Conservation (phyloP, 2,888 invertebrate genomes). For the Acholoe squamosa region DNA sequence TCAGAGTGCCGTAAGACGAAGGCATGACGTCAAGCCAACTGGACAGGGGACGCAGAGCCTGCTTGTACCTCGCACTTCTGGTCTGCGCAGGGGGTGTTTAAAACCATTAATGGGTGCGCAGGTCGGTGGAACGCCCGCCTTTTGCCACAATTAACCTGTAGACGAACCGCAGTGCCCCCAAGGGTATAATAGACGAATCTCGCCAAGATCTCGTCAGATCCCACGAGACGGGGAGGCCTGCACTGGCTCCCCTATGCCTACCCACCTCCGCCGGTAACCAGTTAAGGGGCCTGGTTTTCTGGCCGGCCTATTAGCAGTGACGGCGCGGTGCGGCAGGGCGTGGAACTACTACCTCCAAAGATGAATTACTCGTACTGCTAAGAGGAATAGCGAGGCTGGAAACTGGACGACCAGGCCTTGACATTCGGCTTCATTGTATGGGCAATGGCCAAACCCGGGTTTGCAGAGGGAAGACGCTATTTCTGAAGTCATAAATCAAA, state of each 20-base stretch:
- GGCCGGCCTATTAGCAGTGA: background rate
- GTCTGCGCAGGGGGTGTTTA: constrained; percentile 16
- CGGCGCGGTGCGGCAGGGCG: background rate
- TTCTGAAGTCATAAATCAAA: too few relatives aligned
- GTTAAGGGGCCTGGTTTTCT: background rate
- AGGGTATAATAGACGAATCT: background rate
- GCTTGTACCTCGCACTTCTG: constrained; percentile 16
- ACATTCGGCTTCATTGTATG: too few relatives aligned
- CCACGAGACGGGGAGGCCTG: background rate
- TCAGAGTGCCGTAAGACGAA: too few relatives aligned
- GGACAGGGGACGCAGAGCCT: background rate
- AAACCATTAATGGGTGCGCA: constrained; percentile 18
- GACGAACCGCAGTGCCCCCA: background rate
- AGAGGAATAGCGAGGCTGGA: background rate
- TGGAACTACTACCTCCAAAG: background rate
- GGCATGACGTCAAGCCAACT: background rate
- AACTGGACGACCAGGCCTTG: too few relatives aligned
- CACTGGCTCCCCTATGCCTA: too few relatives aligned
- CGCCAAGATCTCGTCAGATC: background rate
- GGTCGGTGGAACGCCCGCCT: background rate
- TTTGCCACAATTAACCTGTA: constrained; percentile 38
- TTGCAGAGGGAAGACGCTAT: too few relatives aligned
- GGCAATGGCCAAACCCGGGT: too few relatives aligned
- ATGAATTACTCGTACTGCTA: constrained; percentile 12
- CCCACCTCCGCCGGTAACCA: too few relatives aligned